A percentile compares a stretch with the other conserved stretches of the same genome.
phyloP scores from a whole-genome alignment of 1,140 invertebrate genomes.

The Spodoptera litura region DNA sequence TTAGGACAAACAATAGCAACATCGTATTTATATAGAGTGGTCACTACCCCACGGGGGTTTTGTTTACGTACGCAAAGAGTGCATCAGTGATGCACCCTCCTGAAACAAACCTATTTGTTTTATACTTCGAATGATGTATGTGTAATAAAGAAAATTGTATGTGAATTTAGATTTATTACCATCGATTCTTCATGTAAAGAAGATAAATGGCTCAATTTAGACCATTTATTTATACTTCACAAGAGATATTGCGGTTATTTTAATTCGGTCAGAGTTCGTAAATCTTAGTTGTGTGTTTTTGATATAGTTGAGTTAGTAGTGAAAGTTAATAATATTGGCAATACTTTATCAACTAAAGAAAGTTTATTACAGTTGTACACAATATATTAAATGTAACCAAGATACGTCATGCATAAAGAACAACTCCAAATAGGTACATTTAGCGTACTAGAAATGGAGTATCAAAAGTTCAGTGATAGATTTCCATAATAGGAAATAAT shows the following conservation, averaged over 20 bases:
- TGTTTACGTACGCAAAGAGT: conserved; percentile 58
- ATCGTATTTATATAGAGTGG: conserved; percentile 59
- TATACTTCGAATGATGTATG: conserved; percentile 64
- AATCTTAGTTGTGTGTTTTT: too few species aligned
- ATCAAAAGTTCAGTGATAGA: too few species aligned
- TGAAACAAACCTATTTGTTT: conserved; percentile 58
- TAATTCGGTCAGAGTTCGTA: not conserved
- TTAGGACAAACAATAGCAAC: conserved; percentile 47
- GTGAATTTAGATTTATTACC: conserved; percentile 67
- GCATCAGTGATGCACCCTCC: conserved; percentile 76
- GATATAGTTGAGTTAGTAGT: too few species aligned
- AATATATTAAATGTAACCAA: too few species aligned
- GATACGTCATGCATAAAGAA: too few species aligned
- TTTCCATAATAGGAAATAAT: too few species aligned
- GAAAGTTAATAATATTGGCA: too few species aligned
- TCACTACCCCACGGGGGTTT: conserved; percentile 53
- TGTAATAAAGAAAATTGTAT: conserved; percentile 61
- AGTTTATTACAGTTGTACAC: too few species aligned
- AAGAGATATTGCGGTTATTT: conserved; percentile 25
- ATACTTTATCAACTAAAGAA: too few species aligned
- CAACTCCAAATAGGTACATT: too few species aligned
- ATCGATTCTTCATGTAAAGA: conserved; percentile 42
- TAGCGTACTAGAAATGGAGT: too few species aligned
- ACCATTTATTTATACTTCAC: conserved; percentile 4
- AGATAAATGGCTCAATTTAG: conserved; percentile 13